Conservation (phyloP, 1,140 invertebrate genomes). For the Akabosia matsudoensis region DNA sequence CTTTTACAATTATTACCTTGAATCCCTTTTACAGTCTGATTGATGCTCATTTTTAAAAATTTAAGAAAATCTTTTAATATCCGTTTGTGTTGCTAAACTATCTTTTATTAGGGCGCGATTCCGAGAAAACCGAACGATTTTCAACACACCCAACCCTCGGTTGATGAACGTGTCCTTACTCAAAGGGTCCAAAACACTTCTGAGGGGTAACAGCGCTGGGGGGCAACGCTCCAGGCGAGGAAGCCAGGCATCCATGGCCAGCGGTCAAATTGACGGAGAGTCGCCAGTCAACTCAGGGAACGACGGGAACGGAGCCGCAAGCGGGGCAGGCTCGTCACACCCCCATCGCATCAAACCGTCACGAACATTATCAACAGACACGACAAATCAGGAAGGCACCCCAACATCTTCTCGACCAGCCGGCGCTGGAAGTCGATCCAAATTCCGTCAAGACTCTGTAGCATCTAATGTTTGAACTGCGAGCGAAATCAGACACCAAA, state of each 20-base stretch:
- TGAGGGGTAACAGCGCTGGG: constrained; percentile 40
- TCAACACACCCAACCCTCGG: constrained; percentile 85
- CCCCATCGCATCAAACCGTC: constrained; percentile 32
- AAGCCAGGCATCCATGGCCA: constrained; percentile 29
- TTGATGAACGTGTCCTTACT: constrained; percentile 49
- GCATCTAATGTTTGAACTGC: constrained; percentile 44
- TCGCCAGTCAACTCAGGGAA: background rate
- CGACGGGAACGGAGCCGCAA: constrained; percentile 9
- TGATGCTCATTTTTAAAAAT: too few relatives aligned
- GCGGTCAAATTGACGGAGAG: background rate
- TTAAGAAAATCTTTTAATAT: background rate
- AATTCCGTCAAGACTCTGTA: constrained; percentile 39
- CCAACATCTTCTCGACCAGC: constrained; percentile 23
- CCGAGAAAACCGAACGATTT: constrained; percentile 85
- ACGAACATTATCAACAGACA: constrained; percentile 32
- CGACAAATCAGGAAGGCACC: constrained; percentile 26
- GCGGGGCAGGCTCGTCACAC: constrained; percentile 24
- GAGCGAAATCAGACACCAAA: too few relatives aligned
- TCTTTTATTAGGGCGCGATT: constrained; percentile 71
- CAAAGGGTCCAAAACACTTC: constrained; percentile 45
- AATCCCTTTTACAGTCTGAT: too few relatives aligned
- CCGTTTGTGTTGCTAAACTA: background rate
- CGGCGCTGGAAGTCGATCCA: constrained; percentile 25
- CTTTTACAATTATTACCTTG: background rate
- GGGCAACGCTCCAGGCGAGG: constrained; percentile 40